Percentiles rank a stretch among this genome's conserved stretches.
phyloP scores from a whole-genome alignment of 2,113 vertebrate genomes.

The Orycteropus afer region DNA sequence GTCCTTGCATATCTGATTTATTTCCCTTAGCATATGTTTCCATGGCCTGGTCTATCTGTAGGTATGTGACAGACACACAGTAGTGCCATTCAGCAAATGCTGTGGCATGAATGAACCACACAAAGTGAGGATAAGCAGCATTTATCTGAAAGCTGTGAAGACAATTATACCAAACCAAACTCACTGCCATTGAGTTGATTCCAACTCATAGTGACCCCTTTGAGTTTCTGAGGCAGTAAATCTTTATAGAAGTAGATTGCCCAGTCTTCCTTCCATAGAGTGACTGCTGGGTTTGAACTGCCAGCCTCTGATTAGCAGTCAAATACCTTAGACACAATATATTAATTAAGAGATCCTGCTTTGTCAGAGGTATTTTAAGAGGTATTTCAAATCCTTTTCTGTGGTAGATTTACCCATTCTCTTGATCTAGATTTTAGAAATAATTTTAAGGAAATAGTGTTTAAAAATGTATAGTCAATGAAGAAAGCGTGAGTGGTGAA shows the following conservation, averaged over 20 bases:
- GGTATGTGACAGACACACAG: background rate
- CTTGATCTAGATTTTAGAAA: conserved; percentile 12
- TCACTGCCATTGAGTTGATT: too few relatives aligned
- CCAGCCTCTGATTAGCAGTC: too few relatives aligned
- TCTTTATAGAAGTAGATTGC: too few relatives aligned
- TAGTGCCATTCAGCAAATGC: background rate
- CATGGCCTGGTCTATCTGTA: background rate
- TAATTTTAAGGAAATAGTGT: background rate
- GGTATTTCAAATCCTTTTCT: background rate
- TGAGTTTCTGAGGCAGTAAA: too few relatives aligned
- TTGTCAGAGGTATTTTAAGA: background rate
- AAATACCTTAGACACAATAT: too few relatives aligned
- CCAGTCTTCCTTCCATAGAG: too few relatives aligned
- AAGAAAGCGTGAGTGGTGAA: background rate
- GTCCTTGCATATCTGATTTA: too few relatives aligned
- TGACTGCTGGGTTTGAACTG: too few relatives aligned
- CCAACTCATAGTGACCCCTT: too few relatives aligned
- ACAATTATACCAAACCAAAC: too few relatives aligned
- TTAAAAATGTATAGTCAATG: background rate
- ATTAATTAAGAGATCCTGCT: background rate
- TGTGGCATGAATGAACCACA: background rate
- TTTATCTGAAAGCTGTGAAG: background rate
- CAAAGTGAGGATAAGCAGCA: background rate
- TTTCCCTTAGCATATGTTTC: too few relatives aligned
- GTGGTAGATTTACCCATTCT: background rate